These are phyloP conservation scores for Rhodeus uyekii DNA, from an alignment of 2,797 vertebrate genomes.

Conservation along the genomic window DNA sequence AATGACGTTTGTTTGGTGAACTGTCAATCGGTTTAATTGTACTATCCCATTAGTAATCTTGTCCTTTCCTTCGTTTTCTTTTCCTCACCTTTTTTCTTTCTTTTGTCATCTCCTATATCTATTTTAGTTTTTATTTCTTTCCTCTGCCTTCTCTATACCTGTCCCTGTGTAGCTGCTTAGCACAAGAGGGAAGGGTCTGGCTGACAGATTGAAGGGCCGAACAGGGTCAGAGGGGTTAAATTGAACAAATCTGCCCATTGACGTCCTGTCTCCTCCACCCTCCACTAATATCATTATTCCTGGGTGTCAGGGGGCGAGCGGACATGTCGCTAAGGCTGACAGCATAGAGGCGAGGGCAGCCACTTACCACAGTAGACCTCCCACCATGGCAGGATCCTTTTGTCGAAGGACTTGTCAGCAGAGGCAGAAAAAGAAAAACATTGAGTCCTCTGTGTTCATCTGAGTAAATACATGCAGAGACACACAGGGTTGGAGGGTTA, in stretches of 20 bases:
- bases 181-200: conserved; percentile 51
- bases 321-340: conserved; percentile 56
- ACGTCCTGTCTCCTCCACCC: conserved; percentile 67
- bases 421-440: conserved; percentile 58
- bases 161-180: conserved; percentile 46
- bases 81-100: not conserved
- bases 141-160: not conserved
- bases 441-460: conserved; percentile 52
- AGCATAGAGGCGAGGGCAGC: conserved; percentile 53
- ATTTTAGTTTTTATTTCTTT: not conserved
- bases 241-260: conserved; percentile 71
- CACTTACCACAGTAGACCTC: conserved; percentile 58
- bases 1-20: not conserved
- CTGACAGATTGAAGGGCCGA: conserved; percentile 64
- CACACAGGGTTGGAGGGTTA: conserved; percentile 17
- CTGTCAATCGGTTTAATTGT: not conserved
- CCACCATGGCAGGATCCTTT: conserved; percentile 59
- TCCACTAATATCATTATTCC: conserved; percentile 68
- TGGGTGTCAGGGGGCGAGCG: conserved; percentile 58
- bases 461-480: conserved; percentile 45
- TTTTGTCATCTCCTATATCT: conserved; percentile 4
- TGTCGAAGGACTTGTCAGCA: conserved; percentile 58
- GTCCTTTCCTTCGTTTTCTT: not conserved
- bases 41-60: not conserved
- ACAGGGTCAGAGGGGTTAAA: conserved; percentile 68